A percentile compares a stretch with the other conserved stretches of the same genome.
Evolutionary conservation across 1,140 invertebrate species (phyloP).

Genomic region (Drosophila sp.): DNA sequence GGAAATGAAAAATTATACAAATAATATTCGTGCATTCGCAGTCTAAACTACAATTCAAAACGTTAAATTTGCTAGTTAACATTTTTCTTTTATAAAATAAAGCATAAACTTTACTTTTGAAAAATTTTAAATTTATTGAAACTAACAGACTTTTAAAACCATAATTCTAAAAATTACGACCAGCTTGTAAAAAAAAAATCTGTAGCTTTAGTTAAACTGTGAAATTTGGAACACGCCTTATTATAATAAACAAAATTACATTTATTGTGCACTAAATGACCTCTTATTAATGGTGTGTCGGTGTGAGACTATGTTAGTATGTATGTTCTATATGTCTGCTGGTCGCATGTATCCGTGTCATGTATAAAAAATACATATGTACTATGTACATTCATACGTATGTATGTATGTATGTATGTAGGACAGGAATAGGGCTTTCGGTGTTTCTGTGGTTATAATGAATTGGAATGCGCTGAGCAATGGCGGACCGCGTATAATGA

Average conservation of each 20-base stretch:
- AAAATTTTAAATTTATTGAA: too few relatives aligned
- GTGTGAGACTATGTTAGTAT: not conserved
- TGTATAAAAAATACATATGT: slow-evolving; percentile 10
- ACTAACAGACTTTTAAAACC: too few relatives aligned
- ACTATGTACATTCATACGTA: slow-evolving; percentile 5
- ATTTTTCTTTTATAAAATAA: too few relatives aligned
- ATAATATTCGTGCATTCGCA: too few relatives aligned
- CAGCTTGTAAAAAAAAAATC: too few relatives aligned
- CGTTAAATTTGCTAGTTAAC: too few relatives aligned
- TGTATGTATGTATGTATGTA: slow-evolving; percentile 16
- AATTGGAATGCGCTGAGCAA: slow-evolving; percentile 63
- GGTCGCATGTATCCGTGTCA: slow-evolving; percentile 23
- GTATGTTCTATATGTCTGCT: slow-evolving; percentile 2
- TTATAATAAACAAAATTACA: slow-evolving; percentile 43
- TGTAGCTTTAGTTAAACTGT: slow-evolving; percentile 5
- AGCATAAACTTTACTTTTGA: too few relatives aligned
- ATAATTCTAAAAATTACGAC: not conserved
- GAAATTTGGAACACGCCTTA: slow-evolving; percentile 7
- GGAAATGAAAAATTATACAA: too few relatives aligned
- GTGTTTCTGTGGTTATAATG: slow-evolving; percentile 61
- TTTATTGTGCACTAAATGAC: slow-evolving; percentile 66
- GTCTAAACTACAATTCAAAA: too few relatives aligned
- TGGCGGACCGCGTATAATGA: slow-evolving; percentile 55
- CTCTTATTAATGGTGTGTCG: slow-evolving; percentile 50
- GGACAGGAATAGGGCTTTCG: slow-evolving; percentile 32